phyloP scores from a whole-genome alignment of 2,113 vertebrate genomes.

The Apteryx mantelli region DNA sequence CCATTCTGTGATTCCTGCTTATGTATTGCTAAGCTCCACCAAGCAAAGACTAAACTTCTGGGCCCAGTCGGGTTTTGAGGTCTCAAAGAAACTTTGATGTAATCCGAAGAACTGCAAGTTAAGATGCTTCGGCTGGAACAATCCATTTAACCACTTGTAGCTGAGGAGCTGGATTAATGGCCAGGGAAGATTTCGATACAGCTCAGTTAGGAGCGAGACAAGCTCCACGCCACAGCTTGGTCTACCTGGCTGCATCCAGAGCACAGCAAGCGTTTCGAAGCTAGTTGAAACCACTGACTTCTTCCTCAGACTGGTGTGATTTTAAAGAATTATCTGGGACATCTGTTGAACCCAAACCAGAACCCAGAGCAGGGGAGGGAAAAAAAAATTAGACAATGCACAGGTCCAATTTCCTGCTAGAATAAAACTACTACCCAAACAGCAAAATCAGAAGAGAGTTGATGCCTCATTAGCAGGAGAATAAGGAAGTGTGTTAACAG shows the following conservation, averaged over 20 bases:
- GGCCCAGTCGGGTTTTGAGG: neutral
- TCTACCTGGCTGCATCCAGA: neutral
- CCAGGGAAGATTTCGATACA: accelerated
- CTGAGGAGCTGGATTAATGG: neutral
- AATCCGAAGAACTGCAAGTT: neutral
- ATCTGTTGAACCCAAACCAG: neutral
- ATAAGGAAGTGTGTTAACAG: slow-evolving; percentile 60
- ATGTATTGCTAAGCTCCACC: neutral
- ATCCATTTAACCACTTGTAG: neutral
- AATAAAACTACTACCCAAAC: slow-evolving; percentile 1
- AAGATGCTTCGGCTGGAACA: neutral
- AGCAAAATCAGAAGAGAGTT: slow-evolving; percentile 46
- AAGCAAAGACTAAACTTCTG: neutral
- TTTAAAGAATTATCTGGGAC: neutral
- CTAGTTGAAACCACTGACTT: neutral
- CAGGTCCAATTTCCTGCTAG: neutral
- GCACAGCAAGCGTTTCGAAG: neutral
- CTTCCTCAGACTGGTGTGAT: neutral
- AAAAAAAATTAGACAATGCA: neutral
- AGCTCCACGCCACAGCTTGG: neutral
- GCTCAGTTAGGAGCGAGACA: neutral
- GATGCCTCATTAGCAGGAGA: slow-evolving; percentile 54
- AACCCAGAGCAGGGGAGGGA: neutral
- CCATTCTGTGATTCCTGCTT: neutral
- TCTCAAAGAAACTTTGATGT: neutral